Base-by-base conservation (phyloP, 2,797 vertebrate genomes). In the Leptoclinus maculatus region DNA sequence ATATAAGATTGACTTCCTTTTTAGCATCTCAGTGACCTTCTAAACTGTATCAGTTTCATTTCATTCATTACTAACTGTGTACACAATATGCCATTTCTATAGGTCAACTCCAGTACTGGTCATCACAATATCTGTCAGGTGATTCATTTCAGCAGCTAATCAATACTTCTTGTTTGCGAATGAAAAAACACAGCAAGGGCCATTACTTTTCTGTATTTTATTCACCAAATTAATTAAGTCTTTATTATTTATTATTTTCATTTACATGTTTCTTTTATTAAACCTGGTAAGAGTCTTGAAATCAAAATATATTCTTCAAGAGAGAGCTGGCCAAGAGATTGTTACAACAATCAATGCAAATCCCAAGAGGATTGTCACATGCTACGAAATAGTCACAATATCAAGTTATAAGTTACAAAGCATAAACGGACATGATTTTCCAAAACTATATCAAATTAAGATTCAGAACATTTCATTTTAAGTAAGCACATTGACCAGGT, bases 61-160 rank as follows among this genome's bases (percentile, higher is more conserved):
- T 83, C 36, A 70, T 73, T 77, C 74, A 81, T 85, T 76, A 84
- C 32, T 63, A 66, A 47, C 49, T 41, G 59, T 82, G 69, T 51
- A 66, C 76, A 74, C 47, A 76, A 63, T 59, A 79, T 79, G 69
- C 63, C 78, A 74, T 47, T 38, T 64, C 79, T 66, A 74, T 72
- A 87, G 84, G 83, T 85, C 87, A 84, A 10, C 51, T 76, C n/a
- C 56, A 69, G 57, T 57, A 56, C 32, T 32, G 82, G 75, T 66
- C 65, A 84, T 83, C 82, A 70, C 79, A 74, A 25, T 60, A 76
- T 84, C 70, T 82, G 62, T 87, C 84, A 70, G 80, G 67, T 82
- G 21, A 87, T 91, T 87, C 6, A 82, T 83, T 86, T 83, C 45
- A 86, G 74, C 63, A 76, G 45, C 41, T 68, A 78, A 90, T 93